Percentiles rank a stretch among this genome's conserved stretches.
phyloP scores from a whole-genome alignment of 2,888 invertebrate species.

The Erebia epiphron region DNA sequence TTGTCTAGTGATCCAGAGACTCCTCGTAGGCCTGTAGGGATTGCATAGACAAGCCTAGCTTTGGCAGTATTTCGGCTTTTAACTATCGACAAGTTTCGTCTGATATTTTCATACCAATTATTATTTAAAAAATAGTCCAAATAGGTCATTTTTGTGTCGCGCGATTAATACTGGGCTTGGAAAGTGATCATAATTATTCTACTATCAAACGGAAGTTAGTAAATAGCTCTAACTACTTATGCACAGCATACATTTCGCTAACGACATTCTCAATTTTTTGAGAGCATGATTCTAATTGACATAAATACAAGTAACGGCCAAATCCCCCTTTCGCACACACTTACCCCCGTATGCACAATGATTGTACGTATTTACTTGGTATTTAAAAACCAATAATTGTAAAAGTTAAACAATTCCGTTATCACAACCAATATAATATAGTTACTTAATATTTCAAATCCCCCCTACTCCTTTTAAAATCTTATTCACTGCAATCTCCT shows the following conservation, averaged over 20 bases:
- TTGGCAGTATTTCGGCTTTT: too few relatives aligned
- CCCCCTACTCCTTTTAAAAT: not conserved
- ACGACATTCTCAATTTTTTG: not conserved
- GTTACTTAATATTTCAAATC: not conserved
- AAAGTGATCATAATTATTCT: not conserved
- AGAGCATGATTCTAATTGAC: constrained; percentile 7
- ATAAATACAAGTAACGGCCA: not conserved
- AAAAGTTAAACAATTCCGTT: constrained; percentile 7
- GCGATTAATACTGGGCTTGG: not conserved
- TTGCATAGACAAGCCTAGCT: too few relatives aligned
- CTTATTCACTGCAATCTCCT: not conserved
- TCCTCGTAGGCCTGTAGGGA: too few relatives aligned
- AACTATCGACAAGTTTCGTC: too few relatives aligned
- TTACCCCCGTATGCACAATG: too few relatives aligned
- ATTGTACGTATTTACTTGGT: not conserved
- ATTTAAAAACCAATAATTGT: not conserved
- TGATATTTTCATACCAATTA: too few relatives aligned
- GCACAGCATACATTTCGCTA: constrained; percentile 2
- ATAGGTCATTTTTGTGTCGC: not conserved
- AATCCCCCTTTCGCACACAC: constrained; percentile 7
- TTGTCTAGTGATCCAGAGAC: too few relatives aligned
- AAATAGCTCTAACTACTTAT: not conserved
- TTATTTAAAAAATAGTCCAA: not conserved
- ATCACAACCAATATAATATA: not conserved
- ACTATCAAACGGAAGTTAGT: not conserved